These are phyloP conservation scores for Heteractis magnifica DNA, from an alignment of 92 coral and sea anemone species.

Conservation along the genomic window DNA sequence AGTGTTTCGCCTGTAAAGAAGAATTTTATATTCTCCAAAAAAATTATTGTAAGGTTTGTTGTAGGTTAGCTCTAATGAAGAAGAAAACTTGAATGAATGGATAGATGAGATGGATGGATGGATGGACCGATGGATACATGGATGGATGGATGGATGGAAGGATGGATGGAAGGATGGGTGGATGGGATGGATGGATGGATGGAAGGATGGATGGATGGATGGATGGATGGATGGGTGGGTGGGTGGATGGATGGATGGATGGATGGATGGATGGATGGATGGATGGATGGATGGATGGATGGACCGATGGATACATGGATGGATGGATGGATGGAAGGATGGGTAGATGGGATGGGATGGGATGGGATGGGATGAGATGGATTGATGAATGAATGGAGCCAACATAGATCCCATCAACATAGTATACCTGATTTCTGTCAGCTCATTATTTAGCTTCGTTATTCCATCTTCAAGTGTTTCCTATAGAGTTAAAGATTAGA, in stretches of 20 bases:
- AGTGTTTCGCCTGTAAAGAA: background rate
- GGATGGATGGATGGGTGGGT: no score
- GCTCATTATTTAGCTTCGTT: conserved; percentile 42
- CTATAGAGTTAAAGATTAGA: conserved; percentile 7
- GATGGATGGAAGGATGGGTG: no score
- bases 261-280: no score
- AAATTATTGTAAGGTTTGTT: no score
- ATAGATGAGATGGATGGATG: background rate
- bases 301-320: no score
- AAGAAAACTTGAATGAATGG: no score
- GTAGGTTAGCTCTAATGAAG: background rate
- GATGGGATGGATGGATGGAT: background rate
- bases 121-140: background rate
- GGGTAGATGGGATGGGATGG: background rate
- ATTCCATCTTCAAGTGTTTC: conserved; percentile 49
- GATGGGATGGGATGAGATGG: background rate
- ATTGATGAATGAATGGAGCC: background rate
- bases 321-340: background rate
- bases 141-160: no score
- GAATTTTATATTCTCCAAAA: background rate
- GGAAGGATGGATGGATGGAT: background rate
- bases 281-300: no score
- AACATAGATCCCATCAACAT: background rate
- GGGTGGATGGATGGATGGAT: no score
- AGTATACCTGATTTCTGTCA: conserved; percentile 46